Evolutionary conservation across 2,888 invertebrate species (phyloP).

Genomic region (Ptychoptera contaminata): DNA sequence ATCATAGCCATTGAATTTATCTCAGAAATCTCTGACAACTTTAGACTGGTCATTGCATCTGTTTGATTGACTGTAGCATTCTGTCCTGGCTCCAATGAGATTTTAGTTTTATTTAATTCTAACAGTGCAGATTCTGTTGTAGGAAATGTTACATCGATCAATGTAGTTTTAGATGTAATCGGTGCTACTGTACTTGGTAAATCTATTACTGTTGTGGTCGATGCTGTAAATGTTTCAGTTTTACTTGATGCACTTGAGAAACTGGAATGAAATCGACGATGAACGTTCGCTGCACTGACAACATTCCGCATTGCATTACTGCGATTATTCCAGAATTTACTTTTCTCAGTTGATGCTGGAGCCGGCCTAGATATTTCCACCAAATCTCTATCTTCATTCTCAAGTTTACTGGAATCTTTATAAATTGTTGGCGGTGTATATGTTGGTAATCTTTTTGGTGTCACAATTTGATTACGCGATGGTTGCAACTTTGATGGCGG

Average conservation of each 20-base stretch:
- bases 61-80: too few relatives aligned
- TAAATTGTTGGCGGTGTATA: constrained; percentile 33
- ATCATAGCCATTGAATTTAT: too few relatives aligned
- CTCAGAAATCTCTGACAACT: too few relatives aligned
- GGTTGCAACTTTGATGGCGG: constrained; percentile 26
- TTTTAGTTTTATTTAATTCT: too few relatives aligned
- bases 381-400: not conserved
- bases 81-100: too few relatives aligned
- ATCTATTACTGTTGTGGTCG: constrained; percentile 36
- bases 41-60: too few relatives aligned
- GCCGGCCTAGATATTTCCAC: constrained; percentile 13
- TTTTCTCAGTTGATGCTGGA: constrained; percentile 1
- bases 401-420: constrained; percentile 28
- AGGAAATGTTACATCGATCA: constrained; percentile 31
- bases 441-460: constrained; percentile 32
- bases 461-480: constrained; percentile 24
- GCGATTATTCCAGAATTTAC: constrained; percentile 13
- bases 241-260: too few relatives aligned
- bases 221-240: constrained; percentile 11
- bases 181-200: constrained; percentile 38
- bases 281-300: not conserved
- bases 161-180: constrained; percentile 32
- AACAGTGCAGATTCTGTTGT: too few relatives aligned
- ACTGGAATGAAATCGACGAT: not conserved
- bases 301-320: constrained; percentile 7